Evolutionary conservation across 2,888 invertebrate genomes (phyloP).

Genomic region (Bellardia bayeri): DNA sequence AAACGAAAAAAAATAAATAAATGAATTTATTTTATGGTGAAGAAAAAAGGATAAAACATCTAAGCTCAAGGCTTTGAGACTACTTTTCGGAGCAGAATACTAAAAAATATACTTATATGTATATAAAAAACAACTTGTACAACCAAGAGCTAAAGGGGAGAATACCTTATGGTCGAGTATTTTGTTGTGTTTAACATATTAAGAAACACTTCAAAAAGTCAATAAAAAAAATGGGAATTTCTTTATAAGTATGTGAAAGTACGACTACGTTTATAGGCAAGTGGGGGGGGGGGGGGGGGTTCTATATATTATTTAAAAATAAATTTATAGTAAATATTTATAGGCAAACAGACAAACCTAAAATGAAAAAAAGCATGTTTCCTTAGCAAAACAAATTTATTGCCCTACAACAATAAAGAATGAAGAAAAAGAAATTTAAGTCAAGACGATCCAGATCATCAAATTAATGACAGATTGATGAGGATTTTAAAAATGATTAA

Average conservation of each 20-base stretch:
- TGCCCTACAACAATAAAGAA: constrained; percentile 3
- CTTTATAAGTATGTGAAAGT: not conserved
- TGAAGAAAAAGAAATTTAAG: constrained; percentile 29
- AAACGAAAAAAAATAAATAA: not conserved
- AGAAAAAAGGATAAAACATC: constrained; percentile 54
- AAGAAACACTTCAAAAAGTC: constrained; percentile 58
- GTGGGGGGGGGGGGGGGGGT: not conserved
- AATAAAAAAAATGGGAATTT: constrained; percentile 51
- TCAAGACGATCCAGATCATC: constrained; percentile 21
- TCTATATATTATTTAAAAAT: not conserved
- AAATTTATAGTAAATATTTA: not conserved
- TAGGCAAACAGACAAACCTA: not conserved
- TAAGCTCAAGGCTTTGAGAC: constrained; percentile 52
- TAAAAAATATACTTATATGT: constrained; percentile 17
- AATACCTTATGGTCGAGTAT: constrained; percentile 14
- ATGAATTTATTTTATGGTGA: constrained; percentile 43
- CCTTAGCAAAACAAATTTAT: not conserved
- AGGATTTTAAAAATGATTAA: constrained; percentile 32
- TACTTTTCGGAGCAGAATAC: constrained; percentile 30
- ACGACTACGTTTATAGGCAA: too few relatives aligned
- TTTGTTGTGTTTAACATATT: constrained; percentile 62
- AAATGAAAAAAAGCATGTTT: not conserved
- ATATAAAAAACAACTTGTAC: constrained; percentile 13
- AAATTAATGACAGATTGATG: constrained; percentile 54
- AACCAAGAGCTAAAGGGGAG: not conserved